A percentile compares a stretch with the other conserved stretches of the same genome.
phyloP scores from a whole-genome alignment of 2,113 vertebrate species.

The Castor canadensis region DNA sequence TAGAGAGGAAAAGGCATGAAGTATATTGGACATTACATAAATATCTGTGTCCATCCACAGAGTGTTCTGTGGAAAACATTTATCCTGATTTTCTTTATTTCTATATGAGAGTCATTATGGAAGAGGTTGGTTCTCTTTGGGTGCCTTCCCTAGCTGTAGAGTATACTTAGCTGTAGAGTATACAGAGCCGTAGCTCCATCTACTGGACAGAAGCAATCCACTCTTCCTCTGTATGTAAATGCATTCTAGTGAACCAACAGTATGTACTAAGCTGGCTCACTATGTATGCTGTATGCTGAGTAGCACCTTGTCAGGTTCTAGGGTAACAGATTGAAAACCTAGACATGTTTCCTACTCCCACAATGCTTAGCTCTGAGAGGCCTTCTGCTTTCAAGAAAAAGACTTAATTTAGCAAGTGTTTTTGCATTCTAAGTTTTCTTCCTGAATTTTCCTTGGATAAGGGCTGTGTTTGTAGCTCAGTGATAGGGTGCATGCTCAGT shows the following conservation, averaged over 20 bases:
- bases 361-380: not conserved
- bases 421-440: not conserved
- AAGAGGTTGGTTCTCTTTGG: not conserved
- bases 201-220: constrained; percentile 42
- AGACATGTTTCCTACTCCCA: not conserved
- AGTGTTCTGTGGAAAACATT: not conserved
- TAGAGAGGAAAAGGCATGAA: not conserved
- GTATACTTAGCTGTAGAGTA: too few species aligned
- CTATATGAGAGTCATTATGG: not conserved
- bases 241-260: not conserved
- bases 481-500: not conserved
- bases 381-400: not conserved
- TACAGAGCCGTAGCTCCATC: not conserved
- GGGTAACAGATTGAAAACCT: not conserved
- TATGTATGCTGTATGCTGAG: not conserved
- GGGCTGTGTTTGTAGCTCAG: not conserved
- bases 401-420: not conserved
- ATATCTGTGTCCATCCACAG: not conserved
- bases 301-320: not conserved
- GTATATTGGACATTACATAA: not conserved
- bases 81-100: not conserved
- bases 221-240: not conserved
- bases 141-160: not conserved
- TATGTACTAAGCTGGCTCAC: not conserved
- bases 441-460: not conserved